Percentiles rank a stretch among this genome's conserved stretches.
phyloP scores from a whole-genome alignment of 2,113 vertebrate species.

The Notarius quadriscutis region DNA sequence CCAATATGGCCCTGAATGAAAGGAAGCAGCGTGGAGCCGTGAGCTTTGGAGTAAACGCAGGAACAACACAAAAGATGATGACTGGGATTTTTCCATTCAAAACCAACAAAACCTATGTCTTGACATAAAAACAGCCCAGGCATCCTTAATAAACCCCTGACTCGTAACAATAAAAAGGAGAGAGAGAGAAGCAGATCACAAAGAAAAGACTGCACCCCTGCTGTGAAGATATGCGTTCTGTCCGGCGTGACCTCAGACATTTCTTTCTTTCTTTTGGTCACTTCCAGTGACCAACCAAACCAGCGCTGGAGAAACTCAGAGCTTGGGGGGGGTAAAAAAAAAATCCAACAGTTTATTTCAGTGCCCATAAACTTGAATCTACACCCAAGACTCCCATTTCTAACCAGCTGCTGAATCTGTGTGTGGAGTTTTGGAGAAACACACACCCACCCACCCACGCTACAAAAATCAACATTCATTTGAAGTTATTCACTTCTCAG shows the following conservation, averaged over 20 bases:
- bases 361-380: constrained; percentile 55
- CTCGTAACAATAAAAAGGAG: constrained; percentile 13
- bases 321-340: constrained; percentile 44
- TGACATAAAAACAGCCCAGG: constrained; percentile 35
- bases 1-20: constrained; percentile 38
- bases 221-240: constrained; percentile 26
- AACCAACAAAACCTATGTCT: constrained; percentile 33
- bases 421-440: constrained; percentile 6
- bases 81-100: constrained; percentile 41
- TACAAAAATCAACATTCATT: not conserved
- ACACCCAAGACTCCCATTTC: constrained; percentile 40
- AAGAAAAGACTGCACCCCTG: constrained; percentile 54
- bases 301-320: constrained; percentile 36
- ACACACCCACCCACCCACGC: not conserved
- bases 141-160: constrained; percentile 56
- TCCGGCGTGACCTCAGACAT: constrained; percentile 30
- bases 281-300: constrained; percentile 6
- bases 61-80: constrained; percentile 46
- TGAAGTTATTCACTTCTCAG: not conserved
- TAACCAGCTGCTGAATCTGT: not conserved
- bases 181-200: constrained; percentile 41
- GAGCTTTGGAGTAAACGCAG: constrained; percentile 26
- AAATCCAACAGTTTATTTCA: constrained; percentile 41
- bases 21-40: constrained; percentile 27
- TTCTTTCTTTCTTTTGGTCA: not conserved